Conservation (phyloP, 2,113 vertebrate species). For the Myiopsitta monachus region DNA sequence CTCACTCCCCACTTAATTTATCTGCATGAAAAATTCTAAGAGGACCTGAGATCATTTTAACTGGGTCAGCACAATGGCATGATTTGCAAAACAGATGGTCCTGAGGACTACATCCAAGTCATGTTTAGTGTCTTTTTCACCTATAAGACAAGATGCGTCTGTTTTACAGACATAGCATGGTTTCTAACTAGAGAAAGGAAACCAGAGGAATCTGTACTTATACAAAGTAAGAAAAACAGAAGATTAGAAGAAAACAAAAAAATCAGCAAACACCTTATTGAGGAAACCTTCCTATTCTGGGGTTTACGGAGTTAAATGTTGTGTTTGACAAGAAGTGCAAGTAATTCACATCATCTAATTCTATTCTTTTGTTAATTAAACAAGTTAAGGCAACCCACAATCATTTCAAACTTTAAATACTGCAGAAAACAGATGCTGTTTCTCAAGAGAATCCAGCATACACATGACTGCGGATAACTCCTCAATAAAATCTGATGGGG, state of each 20-base stretch:
- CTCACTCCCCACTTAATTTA: neutral
- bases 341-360: neutral
- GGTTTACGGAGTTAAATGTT: neutral
- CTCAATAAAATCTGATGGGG: slow-evolving; percentile 43
- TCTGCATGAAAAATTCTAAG: neutral
- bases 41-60: neutral
- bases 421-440: slow-evolving; percentile 53
- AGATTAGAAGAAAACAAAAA: neutral
- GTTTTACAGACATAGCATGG: neutral
- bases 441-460: slow-evolving; percentile 23
- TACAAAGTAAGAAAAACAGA: neutral
- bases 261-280: neutral
- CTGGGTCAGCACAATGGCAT: neutral
- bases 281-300: neutral
- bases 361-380: slow-evolving; percentile 22
- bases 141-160: neutral
- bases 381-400: neutral
- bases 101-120: neutral
- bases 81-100: neutral
- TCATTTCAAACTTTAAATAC: slow-evolving; percentile 21
- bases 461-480: neutral
- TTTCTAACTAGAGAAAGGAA: neutral
- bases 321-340: neutral
- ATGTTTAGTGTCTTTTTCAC: slow-evolving; percentile 13
- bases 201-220: neutral